Conservation (phyloP, 2,888 invertebrate genomes). For the Caenorhabditis doughertyi region DNA sequence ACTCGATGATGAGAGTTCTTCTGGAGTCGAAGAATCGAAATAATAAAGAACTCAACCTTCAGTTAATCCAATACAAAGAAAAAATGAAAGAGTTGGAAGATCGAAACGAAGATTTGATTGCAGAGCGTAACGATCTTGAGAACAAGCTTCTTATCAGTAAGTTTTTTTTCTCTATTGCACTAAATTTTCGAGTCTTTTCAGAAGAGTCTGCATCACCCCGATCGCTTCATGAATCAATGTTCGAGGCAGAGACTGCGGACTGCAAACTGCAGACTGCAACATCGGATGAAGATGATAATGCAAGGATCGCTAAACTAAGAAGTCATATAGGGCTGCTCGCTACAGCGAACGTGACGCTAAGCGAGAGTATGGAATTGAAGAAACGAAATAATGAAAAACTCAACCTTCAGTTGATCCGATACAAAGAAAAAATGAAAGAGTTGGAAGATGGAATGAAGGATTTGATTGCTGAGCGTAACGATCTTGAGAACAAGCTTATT, state of each 20-base stretch:
- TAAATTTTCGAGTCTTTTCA: too few species aligned
- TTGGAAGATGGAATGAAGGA: constrained; percentile 51
- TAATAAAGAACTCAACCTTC: constrained; percentile 29
- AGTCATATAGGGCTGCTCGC: constrained; percentile 41
- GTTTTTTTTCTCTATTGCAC: neutral
- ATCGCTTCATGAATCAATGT: constrained; percentile 59
- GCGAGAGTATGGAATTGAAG: constrained; percentile 20
- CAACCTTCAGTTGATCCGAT: constrained; percentile 40
- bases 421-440: constrained; percentile 46
- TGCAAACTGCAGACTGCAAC: constrained; percentile 52
- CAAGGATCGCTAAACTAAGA: constrained; percentile 29
- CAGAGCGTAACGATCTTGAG: constrained; percentile 43
- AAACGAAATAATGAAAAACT: constrained; percentile 15
- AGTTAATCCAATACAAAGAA: constrained; percentile 50
- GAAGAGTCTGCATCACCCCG: constrained; percentile 27
- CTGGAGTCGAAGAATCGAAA: constrained; percentile 25
- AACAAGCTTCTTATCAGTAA: constrained; percentile 41
- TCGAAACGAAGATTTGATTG: constrained; percentile 44
- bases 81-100: constrained; percentile 44
- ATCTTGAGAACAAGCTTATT: constrained; percentile 41
- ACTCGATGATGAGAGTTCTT: neutral
- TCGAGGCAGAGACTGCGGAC: constrained; percentile 53
- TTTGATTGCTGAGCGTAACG: constrained; percentile 39
- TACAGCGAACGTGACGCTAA: constrained; percentile 12
- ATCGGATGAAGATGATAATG: constrained; percentile 46